These are phyloP conservation scores for Leptura quadrifasciata DNA, from an alignment of 2,888 invertebrate species.

Conservation along the genomic window DNA sequence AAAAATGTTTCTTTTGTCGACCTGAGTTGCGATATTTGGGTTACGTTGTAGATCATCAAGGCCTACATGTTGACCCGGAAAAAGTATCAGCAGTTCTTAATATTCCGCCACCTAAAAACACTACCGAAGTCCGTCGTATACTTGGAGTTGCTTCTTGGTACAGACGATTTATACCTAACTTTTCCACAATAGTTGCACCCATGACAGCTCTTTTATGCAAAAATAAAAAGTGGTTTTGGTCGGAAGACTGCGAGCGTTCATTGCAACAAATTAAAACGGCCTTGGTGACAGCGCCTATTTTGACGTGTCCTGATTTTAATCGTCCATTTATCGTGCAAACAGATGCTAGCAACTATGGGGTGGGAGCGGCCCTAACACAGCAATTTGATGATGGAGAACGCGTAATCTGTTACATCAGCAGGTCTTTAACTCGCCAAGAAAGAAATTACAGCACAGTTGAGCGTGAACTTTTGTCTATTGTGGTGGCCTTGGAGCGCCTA, in stretches of 20 bases:
- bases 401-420: slow-evolving; percentile 23
- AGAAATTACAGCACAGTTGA: slow-evolving; percentile 23
- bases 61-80: too few species aligned
- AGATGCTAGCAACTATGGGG: slow-evolving; percentile 35
- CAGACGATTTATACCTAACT: slow-evolving; percentile 1
- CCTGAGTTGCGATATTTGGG: too few species aligned
- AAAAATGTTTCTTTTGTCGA: slow-evolving; percentile 58
- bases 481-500: slow-evolving; percentile 46
- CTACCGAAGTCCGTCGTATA: neutral
- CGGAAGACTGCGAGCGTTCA: neutral
- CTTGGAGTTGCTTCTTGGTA: slow-evolving; percentile 16
- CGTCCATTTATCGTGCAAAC: neutral
- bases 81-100: too few species aligned
- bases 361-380: slow-evolving; percentile 41
- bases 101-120: too few species aligned
- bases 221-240: neutral
- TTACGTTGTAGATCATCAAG: too few species aligned
- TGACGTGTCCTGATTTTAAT: neutral
- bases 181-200: slow-evolving; percentile 10
- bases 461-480: neutral
- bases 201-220: neutral
- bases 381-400: slow-evolving; percentile 30
- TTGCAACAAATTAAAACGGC: neutral
- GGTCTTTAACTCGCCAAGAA: slow-evolving; percentile 22
- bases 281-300: slow-evolving; percentile 17